Conservation (phyloP, 2,797 vertebrate genomes). For the Mus spretus region DNA sequence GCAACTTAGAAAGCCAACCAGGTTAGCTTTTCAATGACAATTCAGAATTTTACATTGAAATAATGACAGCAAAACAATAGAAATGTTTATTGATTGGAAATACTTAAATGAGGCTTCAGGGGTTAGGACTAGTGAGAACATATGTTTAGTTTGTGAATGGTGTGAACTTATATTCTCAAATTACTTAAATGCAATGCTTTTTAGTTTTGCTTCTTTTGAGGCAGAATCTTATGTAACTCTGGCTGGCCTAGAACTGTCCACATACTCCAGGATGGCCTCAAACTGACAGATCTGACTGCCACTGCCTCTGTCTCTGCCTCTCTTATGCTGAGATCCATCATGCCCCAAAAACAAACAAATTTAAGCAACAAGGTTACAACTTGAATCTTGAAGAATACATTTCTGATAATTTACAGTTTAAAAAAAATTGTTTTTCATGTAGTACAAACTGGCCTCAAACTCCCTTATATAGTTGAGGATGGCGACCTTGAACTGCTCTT, state of each 20-base stretch:
- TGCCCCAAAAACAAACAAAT: not conserved
- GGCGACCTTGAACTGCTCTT: not conserved
- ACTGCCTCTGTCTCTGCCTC: not conserved
- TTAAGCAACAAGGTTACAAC: not conserved
- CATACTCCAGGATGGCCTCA: not conserved
- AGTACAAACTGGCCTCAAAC: not conserved
- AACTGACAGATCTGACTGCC: not conserved
- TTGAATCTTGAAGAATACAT: not conserved
- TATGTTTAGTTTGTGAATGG: slow-evolving; percentile 13
- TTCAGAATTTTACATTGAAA: not conserved
- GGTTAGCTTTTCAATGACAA: not conserved
- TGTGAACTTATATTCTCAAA: not conserved
- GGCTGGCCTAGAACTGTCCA: not conserved
- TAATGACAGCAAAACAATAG: slow-evolving; percentile 23
- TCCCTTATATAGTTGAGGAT: not conserved
- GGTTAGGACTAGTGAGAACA: not conserved
- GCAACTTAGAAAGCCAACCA: not conserved
- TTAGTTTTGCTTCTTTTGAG: not conserved
- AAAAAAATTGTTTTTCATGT: not conserved
- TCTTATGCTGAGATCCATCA: not conserved
- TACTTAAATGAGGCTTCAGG: not conserved
- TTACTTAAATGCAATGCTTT: not conserved
- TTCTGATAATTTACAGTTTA: not conserved
- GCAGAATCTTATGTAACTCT: not conserved
- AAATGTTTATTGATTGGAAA: slow-evolving; percentile 37